These are phyloP conservation scores for Lutraria rhynchaena DNA, from an alignment of 1,140 invertebrate genomes.

Conservation along the genomic window DNA sequence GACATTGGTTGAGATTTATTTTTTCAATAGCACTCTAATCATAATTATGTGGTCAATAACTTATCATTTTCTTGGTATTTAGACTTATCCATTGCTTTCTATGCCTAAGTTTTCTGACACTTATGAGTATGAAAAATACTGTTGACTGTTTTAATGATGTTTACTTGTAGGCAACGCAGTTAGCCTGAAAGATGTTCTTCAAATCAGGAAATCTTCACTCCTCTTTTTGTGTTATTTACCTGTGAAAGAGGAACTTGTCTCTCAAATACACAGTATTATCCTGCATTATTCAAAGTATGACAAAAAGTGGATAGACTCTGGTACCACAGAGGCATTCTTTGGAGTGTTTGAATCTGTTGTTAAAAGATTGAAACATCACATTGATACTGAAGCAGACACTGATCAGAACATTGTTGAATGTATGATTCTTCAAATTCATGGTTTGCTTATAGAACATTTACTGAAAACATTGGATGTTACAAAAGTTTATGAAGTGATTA, in stretches of 20 bases:
- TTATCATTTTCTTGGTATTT: neutral
- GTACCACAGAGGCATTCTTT: neutral
- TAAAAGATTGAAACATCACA: neutral
- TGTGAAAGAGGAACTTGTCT: neutral
- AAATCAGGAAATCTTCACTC: neutral
- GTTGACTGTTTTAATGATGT: neutral
- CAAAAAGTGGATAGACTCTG: neutral
- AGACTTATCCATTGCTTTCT: neutral
- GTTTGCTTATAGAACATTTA: neutral
- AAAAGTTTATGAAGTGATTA: neutral
- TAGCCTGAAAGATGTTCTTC: neutral
- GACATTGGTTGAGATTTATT: neutral
- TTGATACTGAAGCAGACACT: neutral
- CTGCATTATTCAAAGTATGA: constrained; percentile 1
- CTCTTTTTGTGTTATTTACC: constrained; percentile 6
- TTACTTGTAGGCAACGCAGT: neutral
- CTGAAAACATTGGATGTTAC: neutral
- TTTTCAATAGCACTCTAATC: too few species aligned
- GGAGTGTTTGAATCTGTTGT: constrained; percentile 3
- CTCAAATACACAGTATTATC: neutral
- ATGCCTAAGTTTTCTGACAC: neutral
- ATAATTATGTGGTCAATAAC: neutral
- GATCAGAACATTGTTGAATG: neutral
- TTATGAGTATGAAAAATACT: neutral
- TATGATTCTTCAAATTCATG: neutral